These are phyloP conservation scores for Colaptes auratus DNA, from an alignment of 2,113 vertebrate species.

Conservation along the genomic window DNA sequence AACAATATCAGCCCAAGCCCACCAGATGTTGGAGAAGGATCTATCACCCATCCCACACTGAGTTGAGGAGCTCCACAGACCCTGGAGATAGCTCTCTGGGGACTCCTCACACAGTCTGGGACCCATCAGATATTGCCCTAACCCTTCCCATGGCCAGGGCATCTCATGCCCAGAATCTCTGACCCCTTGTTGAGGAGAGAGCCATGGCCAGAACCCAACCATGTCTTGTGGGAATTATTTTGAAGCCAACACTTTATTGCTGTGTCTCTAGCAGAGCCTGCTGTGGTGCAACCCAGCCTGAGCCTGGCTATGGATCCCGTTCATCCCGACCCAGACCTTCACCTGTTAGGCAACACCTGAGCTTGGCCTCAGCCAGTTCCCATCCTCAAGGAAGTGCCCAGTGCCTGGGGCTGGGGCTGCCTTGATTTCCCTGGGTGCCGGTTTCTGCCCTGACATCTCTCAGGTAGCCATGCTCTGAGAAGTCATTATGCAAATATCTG, in stretches of 20 bases:
- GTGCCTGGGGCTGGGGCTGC: neutral
- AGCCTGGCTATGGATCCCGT: too few species aligned
- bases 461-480: too few species aligned
- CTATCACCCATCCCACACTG: fast-evolving
- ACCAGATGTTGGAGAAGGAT: neutral
- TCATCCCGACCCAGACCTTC: too few species aligned
- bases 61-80: neutral
- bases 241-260: neutral
- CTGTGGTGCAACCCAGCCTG: neutral
- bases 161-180: neutral
- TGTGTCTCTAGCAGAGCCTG: neutral
- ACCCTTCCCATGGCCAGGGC: neutral
- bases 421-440: neutral
- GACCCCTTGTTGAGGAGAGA: neutral
- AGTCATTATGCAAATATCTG: too few species aligned
- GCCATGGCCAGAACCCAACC: neutral
- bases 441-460: neutral
- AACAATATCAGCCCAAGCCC: neutral
- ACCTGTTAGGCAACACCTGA: too few species aligned
- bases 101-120: fast-evolving
- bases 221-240: neutral
- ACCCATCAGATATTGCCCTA: neutral
- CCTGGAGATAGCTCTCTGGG: neutral
- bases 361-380: neutral
- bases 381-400: neutral